Percentiles rank a stretch among this genome's conserved stretches.
Evolutionary conservation across 2,797 vertebrate genomes (phyloP).

Genomic region (Rhadinocentrus ornatus): DNA sequence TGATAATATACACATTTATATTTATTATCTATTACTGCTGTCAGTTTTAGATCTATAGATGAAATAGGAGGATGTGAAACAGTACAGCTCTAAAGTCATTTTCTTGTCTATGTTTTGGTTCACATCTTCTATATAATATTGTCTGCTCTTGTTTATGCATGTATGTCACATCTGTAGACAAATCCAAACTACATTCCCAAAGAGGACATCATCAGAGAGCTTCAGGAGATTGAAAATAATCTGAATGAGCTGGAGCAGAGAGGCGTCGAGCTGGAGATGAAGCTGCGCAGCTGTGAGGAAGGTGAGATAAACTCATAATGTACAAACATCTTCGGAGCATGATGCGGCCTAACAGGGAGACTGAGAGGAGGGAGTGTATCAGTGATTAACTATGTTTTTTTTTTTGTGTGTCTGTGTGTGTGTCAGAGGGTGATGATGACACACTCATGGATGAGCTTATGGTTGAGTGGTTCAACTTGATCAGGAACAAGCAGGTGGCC

Average conservation of each 20-base stretch:
- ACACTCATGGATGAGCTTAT: constrained; percentile 84
- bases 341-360: background rate
- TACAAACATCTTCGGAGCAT: background rate
- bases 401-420: constrained; percentile 31
- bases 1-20: background rate
- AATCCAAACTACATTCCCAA: constrained; percentile 84
- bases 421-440: constrained; percentile 89
- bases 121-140: background rate
- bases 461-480: constrained; percentile 96
- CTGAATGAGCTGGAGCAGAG: constrained; percentile 86
- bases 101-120: background rate
- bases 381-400: constrained; percentile 41
- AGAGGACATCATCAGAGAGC: constrained; percentile 86
- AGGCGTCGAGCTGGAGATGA: constrained; percentile 90
- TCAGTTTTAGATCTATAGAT: too few relatives aligned
- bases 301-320: constrained; percentile 74
- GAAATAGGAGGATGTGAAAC: too few relatives aligned
- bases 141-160: background rate
- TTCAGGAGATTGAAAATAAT: constrained; percentile 85
- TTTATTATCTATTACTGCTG: background rate
- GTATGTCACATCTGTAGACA: constrained; percentile 54
- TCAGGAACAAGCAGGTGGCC: constrained; percentile 93
- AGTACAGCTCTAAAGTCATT: too few relatives aligned
- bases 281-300: constrained; percentile 86
- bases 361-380: constrained; percentile 1